phyloP scores from a whole-genome alignment of 2,113 vertebrate species.

The Engraulis encrasicolus region DNA sequence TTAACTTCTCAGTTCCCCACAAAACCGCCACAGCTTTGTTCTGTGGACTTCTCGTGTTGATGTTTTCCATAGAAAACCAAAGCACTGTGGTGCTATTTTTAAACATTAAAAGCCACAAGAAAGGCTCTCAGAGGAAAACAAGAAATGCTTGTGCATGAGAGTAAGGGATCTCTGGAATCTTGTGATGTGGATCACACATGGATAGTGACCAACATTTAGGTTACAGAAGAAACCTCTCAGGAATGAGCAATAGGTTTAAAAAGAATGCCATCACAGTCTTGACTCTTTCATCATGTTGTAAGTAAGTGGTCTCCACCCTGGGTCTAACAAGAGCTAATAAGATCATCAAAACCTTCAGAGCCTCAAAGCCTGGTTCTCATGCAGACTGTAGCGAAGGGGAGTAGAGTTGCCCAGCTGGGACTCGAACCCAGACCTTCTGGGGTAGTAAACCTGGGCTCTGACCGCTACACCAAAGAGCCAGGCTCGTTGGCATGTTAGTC shows the following conservation, averaged over 20 bases:
- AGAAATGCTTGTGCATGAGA: constrained; percentile 26
- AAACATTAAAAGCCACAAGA: constrained; percentile 42
- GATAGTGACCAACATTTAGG: background rate
- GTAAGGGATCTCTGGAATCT: constrained; percentile 26
- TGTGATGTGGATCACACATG: constrained; percentile 39
- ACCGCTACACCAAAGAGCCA: no score
- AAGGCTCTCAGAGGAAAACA: constrained; percentile 26
- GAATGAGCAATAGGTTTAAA: background rate
- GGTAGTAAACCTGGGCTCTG: no score
- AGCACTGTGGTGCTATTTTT: constrained; percentile 41
- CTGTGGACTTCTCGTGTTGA: constrained; percentile 8
- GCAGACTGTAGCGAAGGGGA: no score
- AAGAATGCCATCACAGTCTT: background rate
- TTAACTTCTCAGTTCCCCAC: background rate
- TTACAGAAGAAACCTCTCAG: background rate
- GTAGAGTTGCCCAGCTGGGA: no score
- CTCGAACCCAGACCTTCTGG: no score
- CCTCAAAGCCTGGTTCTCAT: no score
- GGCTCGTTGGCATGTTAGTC: no score
- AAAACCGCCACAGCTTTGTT: background rate
- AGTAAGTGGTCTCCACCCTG: no score
- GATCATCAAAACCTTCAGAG: no score
- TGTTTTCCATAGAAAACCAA: constrained; percentile 37
- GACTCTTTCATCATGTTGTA: background rate
- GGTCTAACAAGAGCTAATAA: no score